Evolutionary conservation across 2,888 invertebrate genomes (phyloP).

Genomic region (Cremastobaeus sp.): DNA sequence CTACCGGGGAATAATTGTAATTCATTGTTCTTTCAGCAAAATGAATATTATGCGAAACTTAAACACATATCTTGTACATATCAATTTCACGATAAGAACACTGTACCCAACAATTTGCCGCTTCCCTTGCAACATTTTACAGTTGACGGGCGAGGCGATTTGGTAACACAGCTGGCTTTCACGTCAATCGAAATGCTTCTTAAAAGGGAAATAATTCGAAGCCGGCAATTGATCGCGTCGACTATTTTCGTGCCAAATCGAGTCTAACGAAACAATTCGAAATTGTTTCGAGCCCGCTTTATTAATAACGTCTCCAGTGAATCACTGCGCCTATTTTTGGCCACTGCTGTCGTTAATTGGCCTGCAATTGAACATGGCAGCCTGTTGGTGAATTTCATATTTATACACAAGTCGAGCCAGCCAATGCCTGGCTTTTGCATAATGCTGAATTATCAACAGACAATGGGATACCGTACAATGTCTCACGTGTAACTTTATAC

Average conservation of each 20-base stretch:
- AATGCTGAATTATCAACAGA: constrained; percentile 28
- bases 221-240: not conserved
- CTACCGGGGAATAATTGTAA: constrained; percentile 5
- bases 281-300: too few species aligned
- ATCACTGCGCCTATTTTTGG: too few species aligned
- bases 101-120: constrained; percentile 32
- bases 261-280: too few species aligned
- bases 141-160: constrained; percentile 16
- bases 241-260: too few species aligned
- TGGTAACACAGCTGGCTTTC: not conserved
- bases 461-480: constrained; percentile 42
- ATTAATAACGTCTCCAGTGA: too few species aligned
- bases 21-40: constrained; percentile 17
- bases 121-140: constrained; percentile 27
- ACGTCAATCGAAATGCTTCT: not conserved
- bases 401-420: not conserved
- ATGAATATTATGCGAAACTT: constrained; percentile 11
- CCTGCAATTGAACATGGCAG: not conserved
- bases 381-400: not conserved
- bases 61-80: constrained; percentile 25
- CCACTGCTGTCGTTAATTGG: too few species aligned
- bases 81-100: constrained; percentile 36
- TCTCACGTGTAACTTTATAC: constrained; percentile 41
- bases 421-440: not conserved
- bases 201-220: too few species aligned